Evolutionary conservation across 2,888 invertebrate genomes (phyloP).

Genomic region (Folsomia candida): DNA sequence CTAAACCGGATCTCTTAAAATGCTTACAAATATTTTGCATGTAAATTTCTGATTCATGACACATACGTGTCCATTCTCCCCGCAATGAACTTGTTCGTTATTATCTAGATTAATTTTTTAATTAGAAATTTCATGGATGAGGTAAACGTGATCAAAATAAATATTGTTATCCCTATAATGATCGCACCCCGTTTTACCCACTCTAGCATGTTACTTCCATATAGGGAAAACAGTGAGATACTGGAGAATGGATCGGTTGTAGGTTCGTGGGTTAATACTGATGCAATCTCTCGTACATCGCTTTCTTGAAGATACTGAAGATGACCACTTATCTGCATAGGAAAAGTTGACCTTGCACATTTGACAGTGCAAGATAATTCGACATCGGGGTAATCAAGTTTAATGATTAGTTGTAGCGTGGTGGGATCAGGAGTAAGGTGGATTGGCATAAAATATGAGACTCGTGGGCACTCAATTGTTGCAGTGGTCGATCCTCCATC

Average conservation of each 20-base stretch:
- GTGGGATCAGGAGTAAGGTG: not conserved
- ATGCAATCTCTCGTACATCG: not conserved
- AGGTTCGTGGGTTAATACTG: not conserved
- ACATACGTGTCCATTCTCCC: too few relatives aligned
- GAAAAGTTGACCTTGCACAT: slow-evolving; percentile 1
- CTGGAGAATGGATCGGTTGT: not conserved
- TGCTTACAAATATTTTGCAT: too few relatives aligned
- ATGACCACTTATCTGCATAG: slow-evolving; percentile 12
- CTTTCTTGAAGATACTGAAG: slow-evolving; percentile 11
- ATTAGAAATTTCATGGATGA: too few relatives aligned
- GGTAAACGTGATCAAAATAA: too few relatives aligned
- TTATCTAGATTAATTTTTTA: too few relatives aligned
- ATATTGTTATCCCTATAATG: not conserved
- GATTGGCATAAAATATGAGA: slow-evolving; percentile 10
- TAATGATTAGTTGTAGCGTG: not conserved
- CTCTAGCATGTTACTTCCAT: not conserved
- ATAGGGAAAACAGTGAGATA: not conserved
- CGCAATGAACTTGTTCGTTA: too few relatives aligned
- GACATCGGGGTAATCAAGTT: slow-evolving; percentile 1
- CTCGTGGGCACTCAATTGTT: slow-evolving; percentile 13
- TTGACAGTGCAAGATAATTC: not conserved
- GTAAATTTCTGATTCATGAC: too few relatives aligned
- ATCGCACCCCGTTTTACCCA: not conserved
- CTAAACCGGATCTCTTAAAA: too few relatives aligned
- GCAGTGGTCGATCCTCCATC: not conserved